phyloP scores from a whole-genome alignment of 2,797 vertebrate genomes.

The Lutjanus campechanus region DNA sequence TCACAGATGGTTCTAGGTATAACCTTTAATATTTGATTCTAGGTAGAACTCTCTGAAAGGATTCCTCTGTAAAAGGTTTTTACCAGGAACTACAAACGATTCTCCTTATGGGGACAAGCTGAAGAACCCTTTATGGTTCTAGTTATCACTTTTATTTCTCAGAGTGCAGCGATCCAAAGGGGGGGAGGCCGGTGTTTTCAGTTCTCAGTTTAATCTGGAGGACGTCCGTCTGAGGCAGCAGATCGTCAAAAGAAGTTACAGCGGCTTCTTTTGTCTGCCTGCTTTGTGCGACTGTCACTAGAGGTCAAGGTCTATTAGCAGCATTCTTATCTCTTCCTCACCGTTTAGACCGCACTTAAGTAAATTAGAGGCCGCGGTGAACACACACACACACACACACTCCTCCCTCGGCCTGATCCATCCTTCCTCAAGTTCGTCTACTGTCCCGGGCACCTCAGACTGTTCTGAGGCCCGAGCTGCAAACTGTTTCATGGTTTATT shows the following conservation, averaged over 20 bases:
- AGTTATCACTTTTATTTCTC: no score
- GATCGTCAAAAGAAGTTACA: slow-evolving; percentile 36
- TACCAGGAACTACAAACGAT: no score
- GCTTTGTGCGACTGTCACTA: slow-evolving; percentile 67
- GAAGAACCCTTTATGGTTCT: no score
- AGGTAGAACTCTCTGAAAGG: no score
- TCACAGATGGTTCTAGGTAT: no score
- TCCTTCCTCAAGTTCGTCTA: slow-evolving; percentile 18
- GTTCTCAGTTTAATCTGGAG: slow-evolving; percentile 25
- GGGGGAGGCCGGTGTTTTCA: not conserved
- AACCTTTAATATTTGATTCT: no score
- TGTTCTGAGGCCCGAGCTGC: not conserved
- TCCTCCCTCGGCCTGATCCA: slow-evolving; percentile 32
- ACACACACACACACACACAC: slow-evolving; percentile 37
- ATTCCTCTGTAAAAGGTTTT: no score
- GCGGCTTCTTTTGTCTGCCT: slow-evolving; percentile 54
- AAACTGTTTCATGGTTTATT: not conserved
- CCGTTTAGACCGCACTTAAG: slow-evolving; percentile 73
- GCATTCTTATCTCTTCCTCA: slow-evolving; percentile 67
- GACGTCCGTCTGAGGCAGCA: slow-evolving; percentile 30
- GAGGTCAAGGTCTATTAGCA: slow-evolving; percentile 75
- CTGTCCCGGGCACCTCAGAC: slow-evolving; percentile 12
- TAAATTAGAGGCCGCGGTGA: slow-evolving; percentile 66
- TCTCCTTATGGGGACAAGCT: no score
- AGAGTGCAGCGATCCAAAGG: not conserved